Evolutionary conservation across 1,140 invertebrate species (phyloP).

Genomic region (Drosophila seguyi): DNA sequence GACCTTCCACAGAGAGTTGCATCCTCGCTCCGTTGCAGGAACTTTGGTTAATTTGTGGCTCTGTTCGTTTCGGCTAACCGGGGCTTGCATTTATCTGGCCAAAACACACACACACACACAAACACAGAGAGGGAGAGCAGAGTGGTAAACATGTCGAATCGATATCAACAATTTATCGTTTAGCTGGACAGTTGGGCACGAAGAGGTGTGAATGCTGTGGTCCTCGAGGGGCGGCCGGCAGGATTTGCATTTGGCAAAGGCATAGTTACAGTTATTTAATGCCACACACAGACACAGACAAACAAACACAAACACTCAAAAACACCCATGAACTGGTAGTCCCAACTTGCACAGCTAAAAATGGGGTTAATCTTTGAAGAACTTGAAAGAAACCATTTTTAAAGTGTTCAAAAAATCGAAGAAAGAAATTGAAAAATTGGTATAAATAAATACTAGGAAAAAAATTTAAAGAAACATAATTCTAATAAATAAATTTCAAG

Average conservation of each 20-base stretch:
- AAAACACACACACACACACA: constrained; percentile 3
- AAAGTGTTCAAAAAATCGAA: neutral
- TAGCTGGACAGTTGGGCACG: constrained; percentile 52
- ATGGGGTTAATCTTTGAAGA: neutral
- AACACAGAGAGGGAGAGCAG: neutral
- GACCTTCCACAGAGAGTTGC: neutral
- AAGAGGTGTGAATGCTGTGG: constrained; percentile 44
- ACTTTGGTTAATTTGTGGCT: constrained; percentile 56
- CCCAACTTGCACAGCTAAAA: neutral
- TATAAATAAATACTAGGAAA: neutral
- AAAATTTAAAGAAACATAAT: neutral
- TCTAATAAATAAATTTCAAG: no score
- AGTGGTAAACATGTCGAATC: constrained; percentile 56
- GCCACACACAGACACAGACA: constrained; percentile 5
- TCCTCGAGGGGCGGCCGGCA: constrained; percentile 21
- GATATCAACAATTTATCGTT: constrained; percentile 79
- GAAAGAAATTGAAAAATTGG: no score
- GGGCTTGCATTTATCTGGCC: constrained; percentile 24
- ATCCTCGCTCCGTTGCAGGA: constrained; percentile 1
- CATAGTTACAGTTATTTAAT: constrained; percentile 72
- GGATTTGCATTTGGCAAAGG: constrained; percentile 69
- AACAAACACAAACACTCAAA: constrained; percentile 11
- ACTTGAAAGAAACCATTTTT: neutral
- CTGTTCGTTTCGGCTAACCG: constrained; percentile 9
- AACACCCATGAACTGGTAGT: neutral